A percentile compares a stretch with the other conserved stretches of the same genome.
phyloP scores from a whole-genome alignment of 2,888 invertebrate genomes.

The Ellobium chinense region DNA sequence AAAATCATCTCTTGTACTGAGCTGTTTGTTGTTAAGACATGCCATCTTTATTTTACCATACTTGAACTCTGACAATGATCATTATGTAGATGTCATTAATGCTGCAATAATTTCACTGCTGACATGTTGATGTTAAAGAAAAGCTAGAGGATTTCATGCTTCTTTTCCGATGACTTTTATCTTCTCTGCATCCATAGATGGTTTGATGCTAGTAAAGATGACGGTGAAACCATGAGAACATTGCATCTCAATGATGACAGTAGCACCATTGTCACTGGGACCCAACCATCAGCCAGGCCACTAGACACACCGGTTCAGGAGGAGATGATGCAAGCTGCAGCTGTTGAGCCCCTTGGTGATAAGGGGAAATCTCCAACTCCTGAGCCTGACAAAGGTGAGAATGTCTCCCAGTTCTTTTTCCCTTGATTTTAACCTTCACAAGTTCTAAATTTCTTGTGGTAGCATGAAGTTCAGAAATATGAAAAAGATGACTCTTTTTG shows the following conservation, averaged over 20 bases:
- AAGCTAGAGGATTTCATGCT: no score
- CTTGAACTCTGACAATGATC: no score
- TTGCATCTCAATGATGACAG: slow-evolving; percentile 50
- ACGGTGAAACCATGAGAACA: slow-evolving; percentile 68
- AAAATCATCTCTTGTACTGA: no score
- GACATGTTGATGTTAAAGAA: no score
- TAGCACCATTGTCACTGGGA: slow-evolving; percentile 32
- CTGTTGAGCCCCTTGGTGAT: background rate
- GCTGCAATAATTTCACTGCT: no score
- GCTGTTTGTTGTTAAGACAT: no score
- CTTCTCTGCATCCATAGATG: slow-evolving; percentile 61
- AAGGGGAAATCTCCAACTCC: slow-evolving; percentile 21
- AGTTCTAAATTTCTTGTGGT: no score
- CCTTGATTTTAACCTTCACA: background rate
- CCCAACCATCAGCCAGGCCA: slow-evolving; percentile 20
- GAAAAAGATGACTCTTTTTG: no score
- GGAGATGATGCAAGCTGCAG: background rate
- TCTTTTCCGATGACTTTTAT: background rate
- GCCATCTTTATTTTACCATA: no score
- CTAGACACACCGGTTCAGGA: background rate
- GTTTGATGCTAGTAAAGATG: slow-evolving; percentile 76
- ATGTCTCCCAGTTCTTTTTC: background rate
- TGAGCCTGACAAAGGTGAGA: slow-evolving; percentile 36
- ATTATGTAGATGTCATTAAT: no score
- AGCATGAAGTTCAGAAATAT: no score